Conservation (phyloP, 1,140 invertebrate genomes). For the Eriosoma lanigerum region DNA sequence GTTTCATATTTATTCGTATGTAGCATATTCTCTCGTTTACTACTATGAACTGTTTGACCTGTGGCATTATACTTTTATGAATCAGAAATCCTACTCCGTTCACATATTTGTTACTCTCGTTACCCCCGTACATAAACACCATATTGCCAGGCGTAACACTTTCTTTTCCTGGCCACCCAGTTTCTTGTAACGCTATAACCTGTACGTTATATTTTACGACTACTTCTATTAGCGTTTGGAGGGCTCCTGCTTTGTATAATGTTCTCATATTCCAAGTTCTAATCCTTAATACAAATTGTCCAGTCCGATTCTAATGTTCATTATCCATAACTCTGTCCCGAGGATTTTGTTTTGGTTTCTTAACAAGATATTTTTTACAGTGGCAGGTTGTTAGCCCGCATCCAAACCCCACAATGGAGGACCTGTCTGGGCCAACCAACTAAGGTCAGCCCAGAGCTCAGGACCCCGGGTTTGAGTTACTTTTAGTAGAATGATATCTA, state of each 20-base stretch:
- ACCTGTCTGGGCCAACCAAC: neutral
- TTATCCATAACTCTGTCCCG: constrained; percentile 24
- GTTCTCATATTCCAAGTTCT: constrained; percentile 4
- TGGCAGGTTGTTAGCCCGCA: constrained; percentile 6
- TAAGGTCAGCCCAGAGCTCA: neutral
- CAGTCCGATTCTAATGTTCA: constrained; percentile 18
- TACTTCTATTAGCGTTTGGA: neutral
- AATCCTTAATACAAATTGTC: constrained; percentile 1
- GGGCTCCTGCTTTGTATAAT: neutral
- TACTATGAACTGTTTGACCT: constrained; percentile 9
- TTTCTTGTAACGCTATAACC: neutral
- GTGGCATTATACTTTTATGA: neutral
- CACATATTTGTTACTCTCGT: neutral
- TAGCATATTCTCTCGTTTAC: constrained; percentile 36
- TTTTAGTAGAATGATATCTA: too few species aligned
- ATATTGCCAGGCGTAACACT: neutral
- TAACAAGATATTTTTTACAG: constrained; percentile 31
- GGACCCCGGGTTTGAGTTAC: constrained; percentile 4
- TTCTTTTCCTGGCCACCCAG: neutral
- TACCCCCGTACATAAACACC: neutral
- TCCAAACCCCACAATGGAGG: neutral
- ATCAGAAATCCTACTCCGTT: neutral
- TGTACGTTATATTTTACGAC: constrained; percentile 5
- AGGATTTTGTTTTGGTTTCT: constrained; percentile 26
- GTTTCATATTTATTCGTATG: constrained; percentile 26